These are phyloP conservation scores for Penelope pileata DNA, from an alignment of 2,113 vertebrate species.

Conservation along the genomic window DNA sequence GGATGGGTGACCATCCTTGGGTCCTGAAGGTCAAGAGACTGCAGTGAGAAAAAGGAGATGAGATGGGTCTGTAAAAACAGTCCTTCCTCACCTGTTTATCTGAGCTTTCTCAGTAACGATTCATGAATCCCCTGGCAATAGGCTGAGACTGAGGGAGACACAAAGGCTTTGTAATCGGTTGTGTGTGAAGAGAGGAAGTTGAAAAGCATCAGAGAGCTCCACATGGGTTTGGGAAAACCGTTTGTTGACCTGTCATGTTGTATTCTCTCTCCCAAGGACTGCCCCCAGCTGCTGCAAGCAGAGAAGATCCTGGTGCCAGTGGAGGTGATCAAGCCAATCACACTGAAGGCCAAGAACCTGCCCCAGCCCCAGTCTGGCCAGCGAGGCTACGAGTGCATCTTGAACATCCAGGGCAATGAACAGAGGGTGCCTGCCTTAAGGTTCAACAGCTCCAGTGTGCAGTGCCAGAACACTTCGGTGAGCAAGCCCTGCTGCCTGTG, in stretches of 20 bases:
- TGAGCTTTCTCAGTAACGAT: not conserved
- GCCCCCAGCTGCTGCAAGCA: conserved; percentile 91
- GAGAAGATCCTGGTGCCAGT: conserved; percentile 95
- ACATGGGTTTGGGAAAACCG: not conserved
- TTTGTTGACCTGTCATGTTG: fast-evolving
- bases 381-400: conserved; percentile 92
- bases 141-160: not conserved
- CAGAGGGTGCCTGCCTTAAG: conserved; percentile 92
- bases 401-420: conserved; percentile 91
- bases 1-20: not conserved
- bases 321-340: conserved; percentile 96
- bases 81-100: conserved; percentile 21
- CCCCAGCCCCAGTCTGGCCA: conserved; percentile 98
- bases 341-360: conserved; percentile 93
- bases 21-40: not conserved
- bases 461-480: conserved; percentile 99
- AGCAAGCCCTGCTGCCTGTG: conserved; percentile 53
- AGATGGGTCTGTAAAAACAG: not conserved
- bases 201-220: not conserved
- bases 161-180: not conserved
- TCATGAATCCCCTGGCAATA: not conserved
- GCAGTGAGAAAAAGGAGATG: not conserved
- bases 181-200: not conserved
- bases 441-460: conserved; percentile 98
- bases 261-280: conserved; percentile 79